A percentile compares a stretch with the other conserved stretches of the same genome.
Conservation (phyloP, 2,797 vertebrate species). For the Hoplostethus atlanticus region DNA sequence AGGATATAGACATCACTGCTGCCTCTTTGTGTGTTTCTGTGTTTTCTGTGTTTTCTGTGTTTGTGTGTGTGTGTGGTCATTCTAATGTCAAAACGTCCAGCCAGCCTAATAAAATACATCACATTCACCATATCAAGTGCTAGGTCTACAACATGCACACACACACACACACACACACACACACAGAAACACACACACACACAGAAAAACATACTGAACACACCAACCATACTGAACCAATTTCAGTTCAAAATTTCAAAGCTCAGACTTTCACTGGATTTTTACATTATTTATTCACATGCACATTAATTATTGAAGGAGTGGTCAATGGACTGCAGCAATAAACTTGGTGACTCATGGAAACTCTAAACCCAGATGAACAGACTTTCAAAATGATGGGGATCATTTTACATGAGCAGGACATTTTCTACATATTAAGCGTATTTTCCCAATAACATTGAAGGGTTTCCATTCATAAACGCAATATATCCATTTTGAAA, state of each 20-base stretch:
- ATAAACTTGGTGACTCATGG: slow-evolving; percentile 18
- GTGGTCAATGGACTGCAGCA: slow-evolving; percentile 33
- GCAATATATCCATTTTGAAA: neutral
- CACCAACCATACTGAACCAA: neutral
- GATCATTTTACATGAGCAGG: neutral
- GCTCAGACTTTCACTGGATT: slow-evolving; percentile 21
- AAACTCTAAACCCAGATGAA: slow-evolving; percentile 10
- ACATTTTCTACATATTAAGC: neutral
- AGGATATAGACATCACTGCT: neutral
- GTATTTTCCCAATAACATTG: neutral
- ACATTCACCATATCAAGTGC: neutral
- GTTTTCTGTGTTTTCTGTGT: neutral
- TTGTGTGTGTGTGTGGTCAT: neutral
- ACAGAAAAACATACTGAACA: neutral
- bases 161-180: slow-evolving; percentile 12
- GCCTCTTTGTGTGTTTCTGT: neutral
- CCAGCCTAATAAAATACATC: no score
- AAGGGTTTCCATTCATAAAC: neutral
- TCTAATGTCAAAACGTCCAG: neutral
- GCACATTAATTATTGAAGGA: slow-evolving; percentile 47
- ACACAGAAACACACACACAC: neutral
- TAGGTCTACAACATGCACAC: neutral
- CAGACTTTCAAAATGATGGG: neutral
- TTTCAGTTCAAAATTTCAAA: slow-evolving; percentile 24
- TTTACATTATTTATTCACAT: slow-evolving; percentile 33